Percentiles rank a stretch among this genome's conserved stretches.
Evolutionary conservation across 1,140 invertebrate species (phyloP).

Genomic region (Trichonephila clavipes): DNA sequence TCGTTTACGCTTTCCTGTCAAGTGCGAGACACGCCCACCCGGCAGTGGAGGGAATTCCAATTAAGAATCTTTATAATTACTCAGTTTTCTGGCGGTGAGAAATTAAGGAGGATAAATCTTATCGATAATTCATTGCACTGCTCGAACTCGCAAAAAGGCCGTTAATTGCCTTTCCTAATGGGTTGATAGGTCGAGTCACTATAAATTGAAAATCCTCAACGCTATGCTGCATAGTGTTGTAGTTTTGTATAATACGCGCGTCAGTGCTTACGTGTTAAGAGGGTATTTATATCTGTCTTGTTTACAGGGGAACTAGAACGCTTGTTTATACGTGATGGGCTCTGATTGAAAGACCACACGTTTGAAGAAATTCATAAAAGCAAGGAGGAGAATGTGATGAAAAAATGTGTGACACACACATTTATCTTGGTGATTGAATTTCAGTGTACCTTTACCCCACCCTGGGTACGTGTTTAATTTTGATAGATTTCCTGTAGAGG

Average conservation of each 20-base stretch:
- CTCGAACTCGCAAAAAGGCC: background rate
- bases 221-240: background rate
- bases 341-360: background rate
- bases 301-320: background rate
- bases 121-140: slow-evolving; percentile 54
- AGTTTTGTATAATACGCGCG: too few species aligned
- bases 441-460: too few species aligned
- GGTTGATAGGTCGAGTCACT: slow-evolving; percentile 52
- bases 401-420: too few species aligned
- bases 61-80: slow-evolving; percentile 73
- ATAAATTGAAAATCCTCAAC: slow-evolving; percentile 68
- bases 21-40: slow-evolving; percentile 52
- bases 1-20: slow-evolving; percentile 63
- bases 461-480: too few species aligned
- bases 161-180: slow-evolving; percentile 65
- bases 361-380: background rate
- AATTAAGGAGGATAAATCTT: slow-evolving; percentile 72
- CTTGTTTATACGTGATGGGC: background rate
- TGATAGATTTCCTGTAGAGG: too few species aligned
- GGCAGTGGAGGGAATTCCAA: slow-evolving; percentile 24
- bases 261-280: slow-evolving; percentile 18
- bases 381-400: background rate
- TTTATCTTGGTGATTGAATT: too few species aligned
- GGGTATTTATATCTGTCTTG: slow-evolving; percentile 57
- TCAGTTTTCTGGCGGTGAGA: slow-evolving; percentile 67